A percentile compares a stretch with the other conserved stretches of the same genome.
phyloP scores from a whole-genome alignment of 2,797 vertebrate genomes.

The Mus spretus region DNA sequence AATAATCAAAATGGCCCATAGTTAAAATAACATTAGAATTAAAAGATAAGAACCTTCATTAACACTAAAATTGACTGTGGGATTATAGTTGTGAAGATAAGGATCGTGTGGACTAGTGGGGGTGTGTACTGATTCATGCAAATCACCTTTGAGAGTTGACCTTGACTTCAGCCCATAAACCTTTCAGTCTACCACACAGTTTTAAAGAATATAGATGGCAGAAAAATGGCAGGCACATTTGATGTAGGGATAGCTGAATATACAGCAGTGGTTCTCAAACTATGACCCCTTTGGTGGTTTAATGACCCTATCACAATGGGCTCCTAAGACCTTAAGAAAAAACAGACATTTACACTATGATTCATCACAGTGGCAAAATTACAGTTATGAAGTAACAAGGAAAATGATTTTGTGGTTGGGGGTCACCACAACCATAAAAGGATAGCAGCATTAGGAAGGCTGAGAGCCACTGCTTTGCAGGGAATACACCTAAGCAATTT shows the following conservation, averaged over 20 bases:
- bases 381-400: background rate
- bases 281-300: background rate
- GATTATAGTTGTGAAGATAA: background rate
- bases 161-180: slow-evolving; percentile 5
- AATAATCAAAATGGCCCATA: background rate
- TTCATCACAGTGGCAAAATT: background rate
- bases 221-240: background rate
- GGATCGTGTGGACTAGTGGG: background rate
- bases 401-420: background rate
- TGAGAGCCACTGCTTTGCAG: background rate
- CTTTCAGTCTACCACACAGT: background rate
- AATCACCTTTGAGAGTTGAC: slow-evolving; percentile 17
- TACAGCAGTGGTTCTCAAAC: background rate
- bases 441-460: background rate
- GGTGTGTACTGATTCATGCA: background rate
- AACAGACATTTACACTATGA: no score
- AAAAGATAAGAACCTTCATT: background rate
- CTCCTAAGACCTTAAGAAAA: background rate
- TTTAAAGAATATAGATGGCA: background rate
- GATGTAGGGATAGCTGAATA: background rate
- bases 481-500: background rate
- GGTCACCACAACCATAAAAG: background rate
- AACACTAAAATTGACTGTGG: background rate
- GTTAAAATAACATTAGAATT: background rate
- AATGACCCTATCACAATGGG: background rate